phyloP scores from a whole-genome alignment of 2,888 invertebrate species.

The Cotesia congregata region DNA sequence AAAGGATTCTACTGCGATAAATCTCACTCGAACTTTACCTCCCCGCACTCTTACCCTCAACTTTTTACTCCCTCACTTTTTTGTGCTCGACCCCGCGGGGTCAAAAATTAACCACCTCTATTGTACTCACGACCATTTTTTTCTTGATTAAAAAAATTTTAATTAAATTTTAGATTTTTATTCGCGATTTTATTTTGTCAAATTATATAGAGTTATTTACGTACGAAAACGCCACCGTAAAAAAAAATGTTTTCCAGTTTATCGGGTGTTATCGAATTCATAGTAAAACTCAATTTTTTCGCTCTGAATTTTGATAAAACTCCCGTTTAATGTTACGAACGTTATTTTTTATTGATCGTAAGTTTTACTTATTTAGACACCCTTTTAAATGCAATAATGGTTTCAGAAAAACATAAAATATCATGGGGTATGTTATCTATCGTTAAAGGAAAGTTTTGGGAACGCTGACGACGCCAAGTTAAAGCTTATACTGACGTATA shows the following conservation, averaged over 20 bases:
- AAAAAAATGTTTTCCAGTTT: too few relatives aligned
- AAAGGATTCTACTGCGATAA: constrained; percentile 57
- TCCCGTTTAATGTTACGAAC: too few relatives aligned
- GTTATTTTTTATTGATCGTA: too few relatives aligned
- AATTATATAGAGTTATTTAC: too few relatives aligned
- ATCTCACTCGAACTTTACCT: constrained; percentile 49
- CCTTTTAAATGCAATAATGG: not conserved
- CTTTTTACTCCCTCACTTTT: not conserved
- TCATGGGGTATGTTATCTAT: not conserved
- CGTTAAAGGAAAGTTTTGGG: not conserved
- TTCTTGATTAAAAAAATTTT: constrained; percentile 17
- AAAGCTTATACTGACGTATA: constrained; percentile 9
- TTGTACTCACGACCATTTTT: not conserved
- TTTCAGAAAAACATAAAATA: not conserved
- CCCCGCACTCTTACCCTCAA: constrained; percentile 4
- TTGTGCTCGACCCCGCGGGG: constrained; percentile 29
- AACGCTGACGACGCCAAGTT: constrained; percentile 14
- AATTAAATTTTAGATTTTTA: not conserved
- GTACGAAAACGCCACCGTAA: too few relatives aligned
- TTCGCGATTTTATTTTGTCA: too few relatives aligned
- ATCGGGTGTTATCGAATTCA: too few relatives aligned
- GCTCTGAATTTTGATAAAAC: too few relatives aligned
- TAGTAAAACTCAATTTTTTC: too few relatives aligned
- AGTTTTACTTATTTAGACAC: constrained; percentile 21
- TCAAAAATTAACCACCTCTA: constrained; percentile 47